A percentile compares a stretch with the other conserved stretches of the same genome.
Evolutionary conservation across 2,888 invertebrate genomes (phyloP).

Genomic region (Abrostola triplasia): DNA sequence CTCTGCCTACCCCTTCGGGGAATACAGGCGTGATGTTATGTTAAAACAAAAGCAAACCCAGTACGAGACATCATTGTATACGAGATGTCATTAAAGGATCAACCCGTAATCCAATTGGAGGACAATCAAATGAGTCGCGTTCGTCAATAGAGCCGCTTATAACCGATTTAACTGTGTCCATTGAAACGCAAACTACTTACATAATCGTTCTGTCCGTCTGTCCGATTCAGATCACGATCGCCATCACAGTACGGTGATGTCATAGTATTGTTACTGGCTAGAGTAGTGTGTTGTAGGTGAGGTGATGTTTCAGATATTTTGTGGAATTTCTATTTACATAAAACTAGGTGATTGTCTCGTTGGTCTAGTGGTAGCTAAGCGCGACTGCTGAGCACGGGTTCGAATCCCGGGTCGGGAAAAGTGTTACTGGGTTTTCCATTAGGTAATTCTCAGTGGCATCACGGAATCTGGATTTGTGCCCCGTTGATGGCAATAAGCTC

Average conservation of each 20-base stretch:
- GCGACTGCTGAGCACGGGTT: too few species aligned
- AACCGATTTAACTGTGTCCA: constrained; percentile 19
- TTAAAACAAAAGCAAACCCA: too few species aligned
- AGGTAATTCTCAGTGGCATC: too few species aligned
- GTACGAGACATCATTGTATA: too few species aligned
- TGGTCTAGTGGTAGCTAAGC: too few species aligned
- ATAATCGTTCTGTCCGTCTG: constrained; percentile 43
- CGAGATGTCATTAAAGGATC: neutral
- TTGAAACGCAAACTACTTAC: constrained; percentile 35
- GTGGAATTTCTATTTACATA: constrained; percentile 6
- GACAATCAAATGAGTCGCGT: neutral
- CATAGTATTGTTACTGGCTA: constrained; percentile 62
- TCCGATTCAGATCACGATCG: constrained; percentile 64
- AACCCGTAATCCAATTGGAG: neutral
- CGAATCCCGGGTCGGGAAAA: too few species aligned
- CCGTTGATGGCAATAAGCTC: too few species aligned
- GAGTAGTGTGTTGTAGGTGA: constrained; percentile 11
- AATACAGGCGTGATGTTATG: too few species aligned
- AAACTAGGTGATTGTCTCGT: too few species aligned
- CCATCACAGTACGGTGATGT: constrained; percentile 57
- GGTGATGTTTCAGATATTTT: constrained; percentile 1
- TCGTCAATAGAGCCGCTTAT: neutral
- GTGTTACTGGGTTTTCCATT: too few species aligned
- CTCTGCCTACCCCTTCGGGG: too few species aligned
- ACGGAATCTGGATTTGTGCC: too few species aligned